A percentile compares a stretch with the other conserved stretches of the same genome.
These are phyloP conservation scores for Aelia acuminata DNA, from an alignment of 2,888 invertebrate species.

Conservation along the genomic window DNA sequence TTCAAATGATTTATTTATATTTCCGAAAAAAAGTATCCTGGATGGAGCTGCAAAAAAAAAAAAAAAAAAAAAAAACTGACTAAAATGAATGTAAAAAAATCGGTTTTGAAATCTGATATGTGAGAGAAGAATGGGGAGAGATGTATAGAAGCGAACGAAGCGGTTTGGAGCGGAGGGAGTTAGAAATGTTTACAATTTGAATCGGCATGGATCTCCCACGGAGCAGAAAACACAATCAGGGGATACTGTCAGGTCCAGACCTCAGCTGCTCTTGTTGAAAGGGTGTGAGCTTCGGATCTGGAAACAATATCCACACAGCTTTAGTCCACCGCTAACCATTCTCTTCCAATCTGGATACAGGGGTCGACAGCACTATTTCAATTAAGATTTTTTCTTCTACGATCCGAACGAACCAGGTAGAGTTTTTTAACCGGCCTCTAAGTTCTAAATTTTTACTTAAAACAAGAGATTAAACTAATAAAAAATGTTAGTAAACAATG, in stretches of 20 bases:
- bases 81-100: background rate
- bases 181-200: conserved; percentile 5
- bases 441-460: too few relatives aligned
- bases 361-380: background rate
- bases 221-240: conserved; percentile 35
- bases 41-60: too few relatives aligned
- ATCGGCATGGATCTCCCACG: background rate
- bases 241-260: conserved; percentile 28
- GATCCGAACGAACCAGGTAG: too few relatives aligned
- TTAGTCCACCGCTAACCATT: too few relatives aligned
- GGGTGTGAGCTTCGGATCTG: background rate
- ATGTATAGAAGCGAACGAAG: background rate
- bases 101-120: background rate
- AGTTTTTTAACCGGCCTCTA: too few relatives aligned
- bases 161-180: background rate
- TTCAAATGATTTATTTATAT: too few relatives aligned
- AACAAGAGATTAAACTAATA: too few relatives aligned
- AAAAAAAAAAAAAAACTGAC: background rate
- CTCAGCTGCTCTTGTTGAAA: background rate
- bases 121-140: background rate
- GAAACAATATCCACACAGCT: conserved; percentile 37
- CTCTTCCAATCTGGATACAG: too few relatives aligned
- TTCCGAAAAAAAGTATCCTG: too few relatives aligned
- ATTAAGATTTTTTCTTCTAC: background rate
- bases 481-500: too few relatives aligned